Evolutionary conservation across 2,888 invertebrate genomes (phyloP), one percentile per base, ranked within the genome.

Genomic region (Galerucella pusilla): DNA sequence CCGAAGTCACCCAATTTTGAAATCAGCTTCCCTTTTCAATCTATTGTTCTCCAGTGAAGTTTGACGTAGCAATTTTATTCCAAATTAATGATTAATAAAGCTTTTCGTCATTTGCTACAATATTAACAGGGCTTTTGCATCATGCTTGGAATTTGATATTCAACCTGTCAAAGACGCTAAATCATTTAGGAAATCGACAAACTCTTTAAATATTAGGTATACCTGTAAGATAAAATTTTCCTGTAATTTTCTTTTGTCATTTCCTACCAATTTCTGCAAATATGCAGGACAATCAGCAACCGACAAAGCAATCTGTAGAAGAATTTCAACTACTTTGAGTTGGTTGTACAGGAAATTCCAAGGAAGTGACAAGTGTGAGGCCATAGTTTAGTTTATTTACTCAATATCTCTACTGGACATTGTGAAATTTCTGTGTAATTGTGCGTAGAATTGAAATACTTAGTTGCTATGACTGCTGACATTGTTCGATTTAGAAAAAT

Each of bases 1-100:
- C 76, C 76, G 63, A 70, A 63, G 71, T 68, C 57, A 57, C 68
- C 42, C 45, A 42, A 28, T 57, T 68, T 63, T 45, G 28, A 35
- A 45, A 57, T 68, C 35, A 10, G 10, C 68, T 68, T 67, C 57
- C 59, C 57, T 68, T 57, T 57, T 45, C 68, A 52, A 59, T 59
- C 59, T 68, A 59, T 57, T 68, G 45, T 68, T 68, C 59, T 68
- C 28, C n/a, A 35, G 35, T 63, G 12, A 68, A 68, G 42, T 68
- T 68, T 68, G 59, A 68, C 45, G 57, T n/a, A 10, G 9, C 42
- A 14, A 16, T 63, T n/a, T 63, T n/a, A n/a, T 35, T 28, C 63
- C 9, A 42, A 16, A 14, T 63, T 45, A 63, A 63, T 63, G n/a
- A n/a, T 42, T 63, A 45, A 63, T 63, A 63, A 16, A 16, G 45